These are phyloP conservation scores for Oncopodura yosiiana DNA, from an alignment of 1,140 invertebrate genomes.

Conservation along the genomic window DNA sequence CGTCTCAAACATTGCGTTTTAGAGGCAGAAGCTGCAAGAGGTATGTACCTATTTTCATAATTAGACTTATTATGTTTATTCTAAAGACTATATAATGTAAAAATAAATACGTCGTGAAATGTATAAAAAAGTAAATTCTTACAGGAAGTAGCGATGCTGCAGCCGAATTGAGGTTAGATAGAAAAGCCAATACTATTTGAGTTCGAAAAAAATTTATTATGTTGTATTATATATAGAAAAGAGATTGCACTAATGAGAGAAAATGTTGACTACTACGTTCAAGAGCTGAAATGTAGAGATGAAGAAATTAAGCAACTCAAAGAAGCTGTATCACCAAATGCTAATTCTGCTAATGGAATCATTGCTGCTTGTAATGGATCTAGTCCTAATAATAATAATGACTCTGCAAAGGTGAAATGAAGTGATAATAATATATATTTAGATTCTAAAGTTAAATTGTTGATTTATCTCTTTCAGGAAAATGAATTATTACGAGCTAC, in stretches of 20 bases:
- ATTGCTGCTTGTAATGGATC: constrained; percentile 3
- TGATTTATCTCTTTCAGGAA: constrained; percentile 51
- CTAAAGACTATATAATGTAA: not conserved
- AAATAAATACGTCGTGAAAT: no score
- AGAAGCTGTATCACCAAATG: constrained; percentile 3
- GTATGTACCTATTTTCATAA: constrained; percentile 39
- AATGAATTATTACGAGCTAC: constrained; percentile 60
- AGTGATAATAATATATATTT: not conserved
- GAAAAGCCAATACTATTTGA: not conserved
- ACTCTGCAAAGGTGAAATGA: not conserved
- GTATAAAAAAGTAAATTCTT: no score
- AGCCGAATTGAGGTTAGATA: no score
- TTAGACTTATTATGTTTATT: constrained; percentile 23
- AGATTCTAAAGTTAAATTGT: not conserved
- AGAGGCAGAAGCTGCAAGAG: constrained; percentile 59
- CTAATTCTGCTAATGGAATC: not conserved
- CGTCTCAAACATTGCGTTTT: constrained; percentile 67
- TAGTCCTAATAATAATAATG: not conserved
- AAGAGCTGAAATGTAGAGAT: constrained; percentile 59
- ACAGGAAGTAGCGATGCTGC: no score
- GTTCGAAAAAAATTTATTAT: no score
- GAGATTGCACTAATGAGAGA: constrained; percentile 54
- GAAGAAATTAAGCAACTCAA: constrained; percentile 50
- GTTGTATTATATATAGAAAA: constrained; percentile 45
- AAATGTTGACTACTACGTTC: constrained; percentile 60